These are phyloP conservation scores for Cynopterus brachyotis DNA, from an alignment of 2,113 vertebrate species.

Conservation along the genomic window DNA sequence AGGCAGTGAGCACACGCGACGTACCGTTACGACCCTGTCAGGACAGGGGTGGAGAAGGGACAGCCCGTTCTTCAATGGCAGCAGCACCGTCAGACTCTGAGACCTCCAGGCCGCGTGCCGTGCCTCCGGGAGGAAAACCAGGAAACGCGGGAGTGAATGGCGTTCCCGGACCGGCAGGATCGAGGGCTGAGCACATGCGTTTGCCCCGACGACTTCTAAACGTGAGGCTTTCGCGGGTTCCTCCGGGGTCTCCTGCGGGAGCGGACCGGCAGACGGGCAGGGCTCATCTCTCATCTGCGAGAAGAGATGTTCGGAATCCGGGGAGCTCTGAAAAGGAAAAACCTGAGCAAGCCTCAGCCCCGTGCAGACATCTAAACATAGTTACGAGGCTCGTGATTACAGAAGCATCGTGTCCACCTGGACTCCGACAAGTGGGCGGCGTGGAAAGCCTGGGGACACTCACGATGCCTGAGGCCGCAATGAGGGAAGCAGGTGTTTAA, in stretches of 20 bases:
- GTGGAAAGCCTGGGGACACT: neutral
- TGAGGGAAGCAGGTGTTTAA: neutral
- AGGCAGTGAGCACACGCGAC: accelerated
- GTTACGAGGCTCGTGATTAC: accelerated
- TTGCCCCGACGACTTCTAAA: neutral
- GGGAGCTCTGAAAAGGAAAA: neutral
- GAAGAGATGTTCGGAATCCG: neutral
- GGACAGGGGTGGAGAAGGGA: neutral
- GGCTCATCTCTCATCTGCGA: neutral
- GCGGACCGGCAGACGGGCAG: neutral
- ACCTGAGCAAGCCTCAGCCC: neutral
- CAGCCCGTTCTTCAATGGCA: too few relatives aligned
- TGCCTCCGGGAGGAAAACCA: too few relatives aligned
- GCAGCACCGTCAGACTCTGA: accelerated
- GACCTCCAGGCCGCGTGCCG: neutral
- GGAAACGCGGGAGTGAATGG: accelerated
- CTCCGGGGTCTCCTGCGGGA: neutral
- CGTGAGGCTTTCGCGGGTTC: neutral
- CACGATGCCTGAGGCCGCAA: neutral
- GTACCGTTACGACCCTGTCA: accelerated
- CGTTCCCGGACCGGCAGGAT: neutral
- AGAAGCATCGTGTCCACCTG: accelerated
- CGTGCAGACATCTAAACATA: neutral
- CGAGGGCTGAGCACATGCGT: accelerated
- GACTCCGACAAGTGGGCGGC: neutral